Evolutionary conservation across 1,140 invertebrate genomes (phyloP).

Genomic region (Aphaenogaster floridana): DNA sequence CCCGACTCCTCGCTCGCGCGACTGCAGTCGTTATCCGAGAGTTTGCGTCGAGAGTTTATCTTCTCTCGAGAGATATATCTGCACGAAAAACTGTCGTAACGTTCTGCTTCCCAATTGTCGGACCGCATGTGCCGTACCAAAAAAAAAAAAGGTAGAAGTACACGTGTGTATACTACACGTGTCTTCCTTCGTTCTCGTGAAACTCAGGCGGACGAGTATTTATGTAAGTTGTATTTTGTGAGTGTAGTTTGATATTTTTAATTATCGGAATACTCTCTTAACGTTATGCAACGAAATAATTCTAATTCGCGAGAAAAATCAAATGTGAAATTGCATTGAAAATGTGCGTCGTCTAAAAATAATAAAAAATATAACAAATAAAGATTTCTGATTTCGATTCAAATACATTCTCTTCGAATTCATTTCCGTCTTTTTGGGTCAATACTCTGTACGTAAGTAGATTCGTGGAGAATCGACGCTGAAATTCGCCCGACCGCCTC

Average conservation of each 20-base stretch:
- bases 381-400: not conserved
- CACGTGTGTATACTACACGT: not conserved
- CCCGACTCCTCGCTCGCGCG: conserved; percentile 17
- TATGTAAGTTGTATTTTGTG: not conserved
- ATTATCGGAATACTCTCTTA: not conserved
- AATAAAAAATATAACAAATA: not conserved
- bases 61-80: conserved; percentile 34
- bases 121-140: not conserved
- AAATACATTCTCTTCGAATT: not conserved
- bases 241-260: not conserved
- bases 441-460: not conserved
- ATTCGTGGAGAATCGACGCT: not conserved
- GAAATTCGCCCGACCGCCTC: not conserved
- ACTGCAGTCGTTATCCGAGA: conserved; percentile 57
- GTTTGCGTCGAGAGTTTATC: conserved; percentile 56
- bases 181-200: not conserved
- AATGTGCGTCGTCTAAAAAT: too few relatives aligned
- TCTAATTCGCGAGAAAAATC: not conserved
- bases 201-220: not conserved
- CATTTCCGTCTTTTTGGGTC: not conserved
- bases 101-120: conserved; percentile 28
- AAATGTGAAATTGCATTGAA: not conserved
- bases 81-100: conserved; percentile 37
- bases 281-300: not conserved
- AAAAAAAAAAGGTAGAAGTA: not conserved